These are phyloP conservation scores for Sarcophaga rosellei DNA, from an alignment of 2,888 invertebrate genomes.

Conservation along the genomic window DNA sequence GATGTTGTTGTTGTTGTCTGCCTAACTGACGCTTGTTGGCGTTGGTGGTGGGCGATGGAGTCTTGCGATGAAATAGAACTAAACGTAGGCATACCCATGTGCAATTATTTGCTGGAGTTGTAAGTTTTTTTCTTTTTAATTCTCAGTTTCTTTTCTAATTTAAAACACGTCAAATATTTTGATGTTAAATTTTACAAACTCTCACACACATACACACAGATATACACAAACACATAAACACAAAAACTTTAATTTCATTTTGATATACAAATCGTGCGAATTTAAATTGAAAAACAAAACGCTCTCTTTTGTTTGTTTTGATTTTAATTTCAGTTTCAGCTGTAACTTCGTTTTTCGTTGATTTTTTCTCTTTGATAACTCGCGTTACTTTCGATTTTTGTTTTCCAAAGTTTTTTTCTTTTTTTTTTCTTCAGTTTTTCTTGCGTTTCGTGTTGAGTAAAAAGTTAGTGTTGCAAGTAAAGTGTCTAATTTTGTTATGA, in stretches of 20 bases:
- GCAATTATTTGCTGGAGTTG: conserved; percentile 4
- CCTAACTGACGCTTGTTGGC: conserved; percentile 3
- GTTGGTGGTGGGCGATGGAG: background rate
- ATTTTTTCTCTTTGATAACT: conserved; percentile 48
- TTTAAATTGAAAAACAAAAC: conserved; percentile 28
- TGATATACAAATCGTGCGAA: conserved; percentile 48
- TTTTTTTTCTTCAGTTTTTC: conserved; percentile 34
- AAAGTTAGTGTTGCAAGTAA: conserved; percentile 63
- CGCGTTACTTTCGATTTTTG: conserved; percentile 58
- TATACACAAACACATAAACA: too few species aligned
- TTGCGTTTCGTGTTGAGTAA: conserved; percentile 64
- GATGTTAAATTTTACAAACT: conserved; percentile 43
- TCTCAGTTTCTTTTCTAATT: conserved; percentile 57
- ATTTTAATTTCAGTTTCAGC: conserved; percentile 8
- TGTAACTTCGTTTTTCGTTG: conserved; percentile 7
- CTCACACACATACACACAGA: background rate
- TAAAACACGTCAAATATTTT: conserved; percentile 59
- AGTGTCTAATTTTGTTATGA: conserved; percentile 68
- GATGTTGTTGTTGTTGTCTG: background rate
- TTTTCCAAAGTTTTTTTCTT: too few species aligned
- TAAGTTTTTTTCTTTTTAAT: conserved; percentile 3
- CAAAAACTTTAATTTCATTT: conserved; percentile 7
- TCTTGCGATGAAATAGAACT: conserved; percentile 29
- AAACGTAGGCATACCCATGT: conserved; percentile 48
- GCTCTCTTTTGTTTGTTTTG: conserved; percentile 13